phyloP scores from a whole-genome alignment of 2,113 vertebrate species.

The Xenus cinereus region DNA sequence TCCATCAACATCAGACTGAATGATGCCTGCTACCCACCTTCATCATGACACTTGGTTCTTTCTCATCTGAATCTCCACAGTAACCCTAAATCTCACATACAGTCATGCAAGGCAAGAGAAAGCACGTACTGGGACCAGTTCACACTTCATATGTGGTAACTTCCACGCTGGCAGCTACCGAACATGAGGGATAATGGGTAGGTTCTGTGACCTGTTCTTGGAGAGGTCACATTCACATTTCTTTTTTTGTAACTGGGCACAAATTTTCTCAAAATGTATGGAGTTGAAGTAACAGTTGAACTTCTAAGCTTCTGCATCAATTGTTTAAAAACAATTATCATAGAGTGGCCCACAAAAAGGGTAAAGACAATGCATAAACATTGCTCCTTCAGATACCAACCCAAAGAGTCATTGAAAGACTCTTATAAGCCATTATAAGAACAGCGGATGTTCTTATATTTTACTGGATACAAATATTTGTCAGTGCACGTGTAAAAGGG shows the following conservation, averaged over 20 bases:
- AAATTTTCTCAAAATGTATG: neutral
- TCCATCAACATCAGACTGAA: neutral
- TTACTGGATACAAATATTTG: neutral
- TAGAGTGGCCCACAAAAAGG: neutral
- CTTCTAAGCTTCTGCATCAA: neutral
- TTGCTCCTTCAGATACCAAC: neutral
- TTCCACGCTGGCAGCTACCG: neutral
- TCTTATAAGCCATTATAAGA: too few relatives aligned
- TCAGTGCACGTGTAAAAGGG: neutral
- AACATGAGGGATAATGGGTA: neutral
- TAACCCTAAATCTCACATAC: neutral
- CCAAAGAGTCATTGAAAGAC: neutral
- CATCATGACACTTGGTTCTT: neutral
- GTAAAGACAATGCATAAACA: neutral
- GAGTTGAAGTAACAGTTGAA: neutral
- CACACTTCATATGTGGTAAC: too few relatives aligned
- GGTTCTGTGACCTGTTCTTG: neutral
- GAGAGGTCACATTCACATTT: neutral
- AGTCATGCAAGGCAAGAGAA: neutral
- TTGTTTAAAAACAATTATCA: neutral
- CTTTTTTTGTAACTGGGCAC: neutral
- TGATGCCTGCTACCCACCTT: neutral
- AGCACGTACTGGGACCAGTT: neutral
- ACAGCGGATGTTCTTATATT: neutral
- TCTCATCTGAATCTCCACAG: neutral